Evolutionary conservation across 2,797 vertebrate species (phyloP).

Genomic region (Cetoscarus ocellatus): DNA sequence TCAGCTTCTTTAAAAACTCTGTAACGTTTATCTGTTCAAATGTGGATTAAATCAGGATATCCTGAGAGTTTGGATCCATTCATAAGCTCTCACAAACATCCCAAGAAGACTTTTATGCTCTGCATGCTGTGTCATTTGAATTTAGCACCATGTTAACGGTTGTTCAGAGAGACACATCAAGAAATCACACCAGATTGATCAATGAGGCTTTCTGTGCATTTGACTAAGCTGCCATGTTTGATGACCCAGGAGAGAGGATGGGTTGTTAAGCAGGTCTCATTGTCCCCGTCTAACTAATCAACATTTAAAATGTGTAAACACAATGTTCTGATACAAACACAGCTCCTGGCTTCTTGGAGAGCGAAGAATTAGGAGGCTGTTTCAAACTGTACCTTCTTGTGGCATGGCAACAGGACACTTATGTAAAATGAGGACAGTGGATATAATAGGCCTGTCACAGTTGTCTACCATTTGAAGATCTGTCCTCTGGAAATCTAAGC

Average conservation of each 20-base stretch:
- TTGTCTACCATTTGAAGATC: neutral
- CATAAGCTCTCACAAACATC: neutral
- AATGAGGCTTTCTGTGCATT: neutral
- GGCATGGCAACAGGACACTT: neutral
- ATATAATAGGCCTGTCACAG: constrained; percentile 7
- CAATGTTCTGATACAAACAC: constrained; percentile 2
- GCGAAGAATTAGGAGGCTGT: neutral
- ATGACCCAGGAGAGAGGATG: neutral
- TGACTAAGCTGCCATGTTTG: neutral
- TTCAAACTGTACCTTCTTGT: constrained; percentile 13
- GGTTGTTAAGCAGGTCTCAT: neutral
- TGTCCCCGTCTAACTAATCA: neutral
- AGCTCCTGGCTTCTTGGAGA: constrained; percentile 7
- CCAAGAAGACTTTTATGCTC: neutral
- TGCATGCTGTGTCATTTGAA: neutral
- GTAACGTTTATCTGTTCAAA: too few relatives aligned
- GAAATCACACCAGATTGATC: neutral
- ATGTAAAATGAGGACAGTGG: neutral
- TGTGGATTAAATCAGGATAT: too few relatives aligned
- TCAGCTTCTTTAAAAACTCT: too few relatives aligned
- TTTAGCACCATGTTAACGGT: too few relatives aligned
- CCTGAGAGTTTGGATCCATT: too few relatives aligned
- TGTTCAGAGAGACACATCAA: too few relatives aligned
- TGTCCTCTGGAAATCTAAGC: neutral
- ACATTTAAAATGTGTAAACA: constrained; percentile 12